Evolutionary conservation across 1,140 invertebrate genomes (phyloP), one percentile per base, ranked within the genome.

Genomic region (Drosophila setifemur): DNA sequence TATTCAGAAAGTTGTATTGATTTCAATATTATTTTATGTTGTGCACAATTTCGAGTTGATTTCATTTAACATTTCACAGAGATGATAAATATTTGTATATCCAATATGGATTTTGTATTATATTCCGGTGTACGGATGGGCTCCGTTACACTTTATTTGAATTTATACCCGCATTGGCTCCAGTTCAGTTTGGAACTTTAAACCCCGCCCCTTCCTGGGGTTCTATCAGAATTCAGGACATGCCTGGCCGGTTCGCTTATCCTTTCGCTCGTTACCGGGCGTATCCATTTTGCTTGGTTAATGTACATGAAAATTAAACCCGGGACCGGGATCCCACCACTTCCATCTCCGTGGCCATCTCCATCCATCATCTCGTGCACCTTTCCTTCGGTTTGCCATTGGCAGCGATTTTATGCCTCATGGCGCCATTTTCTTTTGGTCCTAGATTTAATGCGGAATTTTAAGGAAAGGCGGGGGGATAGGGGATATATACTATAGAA

Each of bases 301-400:
- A 89, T 89, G 87, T 77, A 89, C 82, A 89, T 81, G 86, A 89
- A 89, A 89, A 89, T 89, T 89, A 89, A 89, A 73, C 63, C 14
- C 33, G 33, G 33, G 0, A 4, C 4, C 42, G 40, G 57, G 8
- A 29, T 11, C 23, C 37, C 48, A 3, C 9, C 43, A 37, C 12
- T 25, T 3, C 49, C 28, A 28, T 6, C 9, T 31, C 31, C 8
- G 6, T 4, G 14, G 21, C 16, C 54, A 31, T 18, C 11, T 44
- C 33, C 23, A 23, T 67, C n/a, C 31, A 49, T 18, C 43, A 26
- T 14, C 29, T 9, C 5, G 47, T 11, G 8, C 45, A 67, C 66
- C 66, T 49, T 19, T 49, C 4, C 7, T 8, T n/a, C 12, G 4
- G n/a, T 23, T 7, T 8, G 21, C 19, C 37, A 23, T 19, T 35